phyloP scores from a whole-genome alignment of 2,888 invertebrate genomes.

The Deroplatys truncata region DNA sequence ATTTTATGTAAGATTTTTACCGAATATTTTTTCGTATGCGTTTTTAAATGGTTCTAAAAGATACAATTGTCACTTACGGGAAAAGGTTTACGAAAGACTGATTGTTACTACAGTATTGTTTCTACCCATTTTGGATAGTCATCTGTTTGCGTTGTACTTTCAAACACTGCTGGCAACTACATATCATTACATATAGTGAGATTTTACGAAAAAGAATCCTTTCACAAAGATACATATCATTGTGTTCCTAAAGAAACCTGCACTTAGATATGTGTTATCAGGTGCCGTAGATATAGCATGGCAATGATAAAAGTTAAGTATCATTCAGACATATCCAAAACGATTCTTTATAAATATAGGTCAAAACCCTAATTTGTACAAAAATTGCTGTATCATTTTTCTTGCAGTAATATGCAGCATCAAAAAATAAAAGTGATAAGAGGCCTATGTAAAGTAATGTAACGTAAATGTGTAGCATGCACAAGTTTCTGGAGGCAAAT shows the following conservation, averaged over 20 bases:
- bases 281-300: not conserved
- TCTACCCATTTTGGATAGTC: not conserved
- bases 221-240: not conserved
- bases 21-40: not conserved
- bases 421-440: not conserved
- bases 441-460: not conserved
- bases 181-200: not conserved
- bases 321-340: not conserved
- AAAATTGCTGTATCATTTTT: not conserved
- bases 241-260: not conserved
- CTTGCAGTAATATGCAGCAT: not conserved
- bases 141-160: not conserved
- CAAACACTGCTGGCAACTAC: not conserved
- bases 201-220: not conserved
- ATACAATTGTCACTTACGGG: not conserved
- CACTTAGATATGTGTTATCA: not conserved
- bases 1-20: not conserved
- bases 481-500: not conserved
- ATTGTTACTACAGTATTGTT: not conserved
- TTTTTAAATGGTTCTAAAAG: not conserved
- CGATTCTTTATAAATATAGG: not conserved
- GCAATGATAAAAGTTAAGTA: not conserved
- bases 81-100: not conserved
- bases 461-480: too few species aligned
- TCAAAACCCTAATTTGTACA: not conserved